Percentiles rank a stretch among this genome's conserved stretches.
Conservation (phyloP, 1,140 invertebrate genomes). For the Aleiodes sp. region DNA sequence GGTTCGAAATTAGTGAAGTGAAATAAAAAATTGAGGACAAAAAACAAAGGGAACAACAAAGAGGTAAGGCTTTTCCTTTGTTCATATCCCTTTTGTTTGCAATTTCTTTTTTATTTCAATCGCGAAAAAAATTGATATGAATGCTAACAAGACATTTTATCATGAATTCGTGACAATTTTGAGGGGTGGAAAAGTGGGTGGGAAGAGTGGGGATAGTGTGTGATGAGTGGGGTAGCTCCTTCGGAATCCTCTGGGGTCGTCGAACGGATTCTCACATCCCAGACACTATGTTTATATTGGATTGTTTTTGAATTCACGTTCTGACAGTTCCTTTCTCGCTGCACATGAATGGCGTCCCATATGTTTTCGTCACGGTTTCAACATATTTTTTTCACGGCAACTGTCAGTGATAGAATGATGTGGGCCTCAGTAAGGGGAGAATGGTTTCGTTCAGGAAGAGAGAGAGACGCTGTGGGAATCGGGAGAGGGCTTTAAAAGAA, state of each 20-base stretch:
- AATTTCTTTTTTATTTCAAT: neutral
- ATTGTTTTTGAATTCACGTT: neutral
- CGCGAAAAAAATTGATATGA: too few relatives aligned
- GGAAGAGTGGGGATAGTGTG: neutral
- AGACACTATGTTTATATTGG: neutral
- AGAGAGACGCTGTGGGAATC: too few relatives aligned
- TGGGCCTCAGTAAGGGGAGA: too few relatives aligned
- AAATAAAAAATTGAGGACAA: too few relatives aligned
- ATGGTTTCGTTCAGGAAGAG: too few relatives aligned
- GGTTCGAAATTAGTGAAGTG: too few relatives aligned
- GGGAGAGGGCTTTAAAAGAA: too few relatives aligned
- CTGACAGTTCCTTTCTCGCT: neutral
- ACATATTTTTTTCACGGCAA: too few relatives aligned
- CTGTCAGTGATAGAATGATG: too few relatives aligned
- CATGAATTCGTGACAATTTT: too few relatives aligned
- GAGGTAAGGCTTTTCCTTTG: neutral
- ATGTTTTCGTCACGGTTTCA: neutral
- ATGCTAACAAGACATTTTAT: too few relatives aligned
- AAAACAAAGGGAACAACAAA: neutral
- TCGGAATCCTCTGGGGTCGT: neutral
- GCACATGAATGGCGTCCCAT: neutral
- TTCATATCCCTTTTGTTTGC: neutral
- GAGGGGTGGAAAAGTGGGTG: too few relatives aligned
- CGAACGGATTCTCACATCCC: neutral
- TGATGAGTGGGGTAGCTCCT: neutral